Evolutionary conservation across 2,888 invertebrate genomes (phyloP).

Genomic region (Brachypalpus laphriformis): DNA sequence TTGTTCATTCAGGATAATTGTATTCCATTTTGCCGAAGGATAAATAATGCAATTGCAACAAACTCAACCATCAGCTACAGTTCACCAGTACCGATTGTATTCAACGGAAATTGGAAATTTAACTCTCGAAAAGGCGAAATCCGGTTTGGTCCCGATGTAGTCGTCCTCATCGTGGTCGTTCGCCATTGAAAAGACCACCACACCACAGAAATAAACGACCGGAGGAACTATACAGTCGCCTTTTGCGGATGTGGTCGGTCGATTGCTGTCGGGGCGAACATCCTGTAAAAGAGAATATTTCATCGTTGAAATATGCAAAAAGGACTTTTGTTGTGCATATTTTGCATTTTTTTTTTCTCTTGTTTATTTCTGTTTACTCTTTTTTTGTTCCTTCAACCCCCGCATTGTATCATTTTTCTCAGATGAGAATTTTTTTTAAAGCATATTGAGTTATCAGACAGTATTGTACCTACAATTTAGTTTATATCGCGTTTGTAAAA

Average conservation of each 20-base stretch:
- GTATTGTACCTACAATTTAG: slow-evolving; percentile 44
- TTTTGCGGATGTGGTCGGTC: slow-evolving; percentile 63
- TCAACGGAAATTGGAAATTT: slow-evolving; percentile 72
- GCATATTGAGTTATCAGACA: slow-evolving; percentile 39
- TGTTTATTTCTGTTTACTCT: slow-evolving; percentile 15
- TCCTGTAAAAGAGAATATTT: slow-evolving; percentile 58
- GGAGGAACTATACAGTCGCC: slow-evolving; percentile 27
- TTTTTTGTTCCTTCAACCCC: not conserved
- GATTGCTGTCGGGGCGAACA: slow-evolving; percentile 45
- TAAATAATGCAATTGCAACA: slow-evolving; percentile 64
- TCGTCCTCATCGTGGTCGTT: not conserved
- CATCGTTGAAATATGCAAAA: slow-evolving; percentile 61
- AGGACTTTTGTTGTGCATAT: slow-evolving; percentile 49
- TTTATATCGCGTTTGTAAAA: slow-evolving; percentile 3
- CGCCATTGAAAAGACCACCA: slow-evolving; percentile 2
- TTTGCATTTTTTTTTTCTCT: slow-evolving; percentile 20
- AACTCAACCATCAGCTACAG: slow-evolving; percentile 24
- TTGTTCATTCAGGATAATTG: slow-evolving; percentile 56
- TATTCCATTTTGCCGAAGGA: slow-evolving; percentile 64
- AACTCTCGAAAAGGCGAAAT: slow-evolving; percentile 60
- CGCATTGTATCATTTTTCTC: not conserved
- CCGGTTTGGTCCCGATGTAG: slow-evolving; percentile 18
- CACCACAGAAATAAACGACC: slow-evolving; percentile 32
- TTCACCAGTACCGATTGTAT: slow-evolving; percentile 45
- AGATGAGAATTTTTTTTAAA: not conserved